Evolutionary conservation across 2,797 vertebrate species (phyloP).

Genomic region (Oceanodroma leucorhoa): DNA sequence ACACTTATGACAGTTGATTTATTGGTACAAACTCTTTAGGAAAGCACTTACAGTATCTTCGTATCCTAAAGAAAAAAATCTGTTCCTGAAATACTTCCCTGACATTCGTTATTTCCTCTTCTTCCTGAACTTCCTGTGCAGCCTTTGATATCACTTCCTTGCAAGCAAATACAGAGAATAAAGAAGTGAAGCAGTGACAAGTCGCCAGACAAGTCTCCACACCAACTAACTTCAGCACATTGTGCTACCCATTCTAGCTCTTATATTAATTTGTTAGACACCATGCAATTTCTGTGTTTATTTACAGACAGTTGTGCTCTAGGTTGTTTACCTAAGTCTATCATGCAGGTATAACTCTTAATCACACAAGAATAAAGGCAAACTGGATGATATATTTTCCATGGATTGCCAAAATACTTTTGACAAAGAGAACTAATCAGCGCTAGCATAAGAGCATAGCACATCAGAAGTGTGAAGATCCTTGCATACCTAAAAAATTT

Average conservation of each 20-base stretch:
- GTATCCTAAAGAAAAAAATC: not conserved
- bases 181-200: not conserved
- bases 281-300: not conserved
- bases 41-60: not conserved
- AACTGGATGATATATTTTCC: not conserved
- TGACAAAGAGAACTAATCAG: not conserved
- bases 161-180: not conserved
- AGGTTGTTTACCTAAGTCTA: not conserved
- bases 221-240: not conserved
- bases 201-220: not conserved
- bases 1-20: not conserved
- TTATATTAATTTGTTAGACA: not conserved
- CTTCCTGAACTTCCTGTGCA: not conserved
- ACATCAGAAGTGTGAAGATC: not conserved
- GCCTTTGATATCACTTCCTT: not conserved
- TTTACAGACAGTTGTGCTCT: not conserved
- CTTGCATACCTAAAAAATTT: not conserved
- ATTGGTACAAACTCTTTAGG: not conserved
- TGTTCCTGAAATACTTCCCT: not conserved
- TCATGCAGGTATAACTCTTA: not conserved
- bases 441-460: rapidly evolving
- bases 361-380: not conserved
- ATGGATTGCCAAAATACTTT: not conserved
- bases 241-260: not conserved
- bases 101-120: not conserved